Evolutionary conservation across 2,888 invertebrate genomes (phyloP).

Genomic region (Helleia helle): DNA sequence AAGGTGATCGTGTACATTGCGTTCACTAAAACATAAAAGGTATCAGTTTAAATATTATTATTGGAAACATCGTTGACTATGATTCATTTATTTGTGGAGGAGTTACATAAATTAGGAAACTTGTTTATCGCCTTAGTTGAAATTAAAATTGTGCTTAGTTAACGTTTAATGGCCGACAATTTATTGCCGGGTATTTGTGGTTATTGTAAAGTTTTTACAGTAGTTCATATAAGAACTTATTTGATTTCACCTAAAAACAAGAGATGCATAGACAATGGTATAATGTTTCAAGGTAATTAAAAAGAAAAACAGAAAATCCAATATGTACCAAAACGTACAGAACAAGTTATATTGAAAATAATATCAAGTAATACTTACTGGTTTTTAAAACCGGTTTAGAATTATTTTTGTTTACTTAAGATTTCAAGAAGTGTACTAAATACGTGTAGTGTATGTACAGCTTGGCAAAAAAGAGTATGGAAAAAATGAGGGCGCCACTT

Average conservation of each 20-base stretch:
- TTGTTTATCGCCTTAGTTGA: constrained; percentile 32
- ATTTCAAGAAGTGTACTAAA: neutral
- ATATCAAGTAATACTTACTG: neutral
- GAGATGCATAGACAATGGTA: too few species aligned
- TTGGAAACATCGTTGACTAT: constrained; percentile 33
- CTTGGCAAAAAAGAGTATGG: too few species aligned
- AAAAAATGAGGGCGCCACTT: too few species aligned
- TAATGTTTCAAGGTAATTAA: too few species aligned
- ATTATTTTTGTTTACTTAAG: neutral
- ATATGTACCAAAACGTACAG: too few species aligned
- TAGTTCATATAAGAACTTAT: too few species aligned
- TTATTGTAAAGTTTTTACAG: too few species aligned
- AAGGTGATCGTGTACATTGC: constrained; percentile 42
- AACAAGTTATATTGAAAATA: too few species aligned
- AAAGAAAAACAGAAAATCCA: too few species aligned
- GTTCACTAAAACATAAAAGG: constrained; percentile 2
- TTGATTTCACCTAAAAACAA: too few species aligned
- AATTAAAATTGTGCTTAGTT: too few species aligned
- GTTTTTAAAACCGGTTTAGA: neutral
- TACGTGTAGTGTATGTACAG: neutral
- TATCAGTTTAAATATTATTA: constrained; percentile 14
- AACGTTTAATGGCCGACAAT: constrained; percentile 12
- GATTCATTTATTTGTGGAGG: constrained; percentile 55
- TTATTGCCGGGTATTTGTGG: too few species aligned
- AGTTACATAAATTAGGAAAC: constrained; percentile 54